Conservation (phyloP, 92 coral and sea anemone genomes). For the Galaxea fascicularis region DNA sequence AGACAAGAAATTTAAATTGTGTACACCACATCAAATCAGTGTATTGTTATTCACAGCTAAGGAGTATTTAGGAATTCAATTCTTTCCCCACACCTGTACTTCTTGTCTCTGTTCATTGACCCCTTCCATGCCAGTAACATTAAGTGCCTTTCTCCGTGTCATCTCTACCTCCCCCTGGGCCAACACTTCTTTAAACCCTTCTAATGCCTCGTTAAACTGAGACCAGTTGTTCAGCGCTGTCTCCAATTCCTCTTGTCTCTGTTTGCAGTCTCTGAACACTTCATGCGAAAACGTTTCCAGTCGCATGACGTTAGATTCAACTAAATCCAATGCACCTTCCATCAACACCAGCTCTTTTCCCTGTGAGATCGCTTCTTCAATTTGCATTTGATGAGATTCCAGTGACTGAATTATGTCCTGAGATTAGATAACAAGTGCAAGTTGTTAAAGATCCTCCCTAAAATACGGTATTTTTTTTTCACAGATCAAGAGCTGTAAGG, state of each 20-base stretch:
- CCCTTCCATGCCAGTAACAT: conserved; percentile 78
- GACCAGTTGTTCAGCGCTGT: conserved; percentile 77
- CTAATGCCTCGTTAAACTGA: conserved; percentile 67
- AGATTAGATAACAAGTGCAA: neutral
- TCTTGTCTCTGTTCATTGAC: conserved; percentile 73
- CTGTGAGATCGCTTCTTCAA: conserved; percentile 67
- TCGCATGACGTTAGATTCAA: conserved; percentile 57
- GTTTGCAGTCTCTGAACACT: conserved; percentile 60
- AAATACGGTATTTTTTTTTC: neutral
- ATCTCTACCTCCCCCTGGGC: conserved; percentile 93
- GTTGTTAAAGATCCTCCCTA: too few relatives aligned
- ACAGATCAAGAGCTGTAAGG: too few relatives aligned
- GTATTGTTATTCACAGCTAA: neutral
- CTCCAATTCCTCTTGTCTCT: conserved; percentile 78
- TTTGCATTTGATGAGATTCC: conserved; percentile 71
- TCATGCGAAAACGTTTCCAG: conserved; percentile 77
- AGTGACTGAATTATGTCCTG: conserved; percentile 73
- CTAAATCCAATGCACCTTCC: conserved; percentile 62
- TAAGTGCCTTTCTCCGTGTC: conserved; percentile 75
- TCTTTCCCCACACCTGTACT: conserved; percentile 66
- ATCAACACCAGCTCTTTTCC: conserved; percentile 60
- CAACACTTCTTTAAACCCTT: conserved; percentile 81
- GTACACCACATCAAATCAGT: too few relatives aligned
- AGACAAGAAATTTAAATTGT: too few relatives aligned
- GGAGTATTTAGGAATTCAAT: neutral